A percentile compares a stretch with the other conserved stretches of the same genome.
Conservation (phyloP, 1,140 invertebrate species). For the Arion vulgaris region DNA sequence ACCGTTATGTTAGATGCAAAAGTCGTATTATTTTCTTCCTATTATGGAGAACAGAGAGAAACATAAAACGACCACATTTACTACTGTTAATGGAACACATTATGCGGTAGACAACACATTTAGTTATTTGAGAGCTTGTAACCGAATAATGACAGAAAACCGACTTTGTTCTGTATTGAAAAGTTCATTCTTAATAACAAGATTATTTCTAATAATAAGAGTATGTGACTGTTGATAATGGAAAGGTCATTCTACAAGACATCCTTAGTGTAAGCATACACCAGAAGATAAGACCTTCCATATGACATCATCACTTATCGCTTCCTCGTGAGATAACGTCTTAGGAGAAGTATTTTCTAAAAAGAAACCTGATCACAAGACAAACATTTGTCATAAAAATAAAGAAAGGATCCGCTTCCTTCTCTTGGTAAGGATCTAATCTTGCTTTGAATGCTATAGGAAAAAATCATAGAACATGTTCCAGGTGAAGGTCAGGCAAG, state of each 20-base stretch:
- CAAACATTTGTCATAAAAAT: neutral
- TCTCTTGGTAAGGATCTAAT: neutral
- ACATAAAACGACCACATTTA: no score
- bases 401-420: slow-evolving; percentile 7
- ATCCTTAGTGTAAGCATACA: neutral
- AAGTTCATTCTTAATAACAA: no score
- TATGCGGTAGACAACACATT: no score
- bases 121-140: no score
- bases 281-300: neutral
- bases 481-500: neutral
- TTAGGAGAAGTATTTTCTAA: neutral
- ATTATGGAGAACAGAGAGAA: no score
- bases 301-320: neutral
- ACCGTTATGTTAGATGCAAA: no score
- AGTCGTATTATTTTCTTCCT: no score
- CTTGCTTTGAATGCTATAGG: neutral
- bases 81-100: no score
- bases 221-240: no score
- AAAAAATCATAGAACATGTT: neutral
- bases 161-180: no score
- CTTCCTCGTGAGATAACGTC: neutral
- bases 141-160: no score
- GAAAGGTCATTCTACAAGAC: neutral
- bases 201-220: no score
- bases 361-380: slow-evolving; percentile 2